These are phyloP conservation scores for Tragelaphus oryx DNA, from an alignment of 2,797 vertebrate genomes.

Conservation along the genomic window DNA sequence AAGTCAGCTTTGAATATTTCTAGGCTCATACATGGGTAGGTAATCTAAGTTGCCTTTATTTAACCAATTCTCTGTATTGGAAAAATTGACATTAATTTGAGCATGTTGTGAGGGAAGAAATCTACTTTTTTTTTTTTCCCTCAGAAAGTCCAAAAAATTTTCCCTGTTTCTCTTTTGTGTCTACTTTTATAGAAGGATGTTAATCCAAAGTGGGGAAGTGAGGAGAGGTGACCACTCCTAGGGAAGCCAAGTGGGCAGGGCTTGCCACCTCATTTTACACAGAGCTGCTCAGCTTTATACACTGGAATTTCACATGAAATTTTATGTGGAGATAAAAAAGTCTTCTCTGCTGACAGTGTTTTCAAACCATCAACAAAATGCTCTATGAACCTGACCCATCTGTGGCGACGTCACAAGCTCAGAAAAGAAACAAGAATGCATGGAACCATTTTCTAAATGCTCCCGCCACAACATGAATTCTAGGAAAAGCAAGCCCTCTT, in stretches of 20 bases:
- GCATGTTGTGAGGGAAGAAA: neutral
- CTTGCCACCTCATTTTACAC: neutral
- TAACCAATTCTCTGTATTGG: neutral
- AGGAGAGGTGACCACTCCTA: neutral
- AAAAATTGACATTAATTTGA: neutral
- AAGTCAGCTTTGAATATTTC: neutral
- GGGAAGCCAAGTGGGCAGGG: neutral
- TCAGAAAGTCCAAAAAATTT: neutral
- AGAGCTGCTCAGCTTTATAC: neutral
- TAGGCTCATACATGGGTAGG: neutral
- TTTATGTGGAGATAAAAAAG: neutral
- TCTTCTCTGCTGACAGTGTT: neutral
- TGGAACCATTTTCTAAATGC: neutral
- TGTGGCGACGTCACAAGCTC: neutral
- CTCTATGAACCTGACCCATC: neutral
- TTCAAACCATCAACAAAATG: neutral
- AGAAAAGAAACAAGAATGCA: neutral
- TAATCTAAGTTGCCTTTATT: neutral
- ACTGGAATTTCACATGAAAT: neutral
- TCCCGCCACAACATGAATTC: neutral
- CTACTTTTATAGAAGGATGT: neutral
- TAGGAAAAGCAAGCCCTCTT: neutral
- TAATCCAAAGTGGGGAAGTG: neutral
- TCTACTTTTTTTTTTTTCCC: neutral
- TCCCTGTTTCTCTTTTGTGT: neutral